Evolutionary conservation across 2,113 vertebrate genomes (phyloP), one percentile per base, ranked within the genome.

Genomic region (Meleagris gallopavo): DNA sequence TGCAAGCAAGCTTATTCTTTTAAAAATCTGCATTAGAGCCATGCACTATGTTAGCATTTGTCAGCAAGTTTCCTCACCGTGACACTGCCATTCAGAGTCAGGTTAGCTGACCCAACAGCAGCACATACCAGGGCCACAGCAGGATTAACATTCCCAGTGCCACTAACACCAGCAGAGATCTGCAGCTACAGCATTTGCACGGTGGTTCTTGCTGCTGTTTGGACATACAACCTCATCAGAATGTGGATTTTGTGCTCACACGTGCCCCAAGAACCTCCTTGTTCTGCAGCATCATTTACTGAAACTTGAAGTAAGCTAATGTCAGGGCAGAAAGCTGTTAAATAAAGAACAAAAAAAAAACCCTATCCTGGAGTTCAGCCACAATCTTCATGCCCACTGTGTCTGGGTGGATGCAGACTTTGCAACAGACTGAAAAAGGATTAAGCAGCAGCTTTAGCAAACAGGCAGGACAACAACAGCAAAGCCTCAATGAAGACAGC

Each of bases 401-500:
- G 40, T 73, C 14, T 40, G 72, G 40, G 58, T 67, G 66, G 83
- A 88, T n/a, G 78, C 46, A 95, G 94, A 88, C 94, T 96, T 94
- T 86, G 73, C 76, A 78, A 91, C 87, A 89, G 88, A 70, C 86
- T 92, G 94, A 83, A 93, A 88, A 41, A 88, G 88, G 94, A 96
- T 97, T 95, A 96, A 95, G 94, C 58, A 78, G 46, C 83, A 96
- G 93, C 89, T 96, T 96, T 80, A 93, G 95, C 95, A 96, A 97
- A 96, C 94, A 95, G 83, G 55, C 93, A 88, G 93, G 74, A 88
- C 83, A 91, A 96, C 84, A 94, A 67, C 82, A 90, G 92, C 8
- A 75, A 96, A 95, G 94, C 83, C 83, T 60, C 0, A 69, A 95
- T 36, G 83, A 96, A 94, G 90, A 36, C 83, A 74, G 78, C 0